Evolutionary conservation across 1,140 invertebrate genomes (phyloP), one percentile per base, ranked within the genome.

Genomic region (Zaprionus capensis): DNA sequence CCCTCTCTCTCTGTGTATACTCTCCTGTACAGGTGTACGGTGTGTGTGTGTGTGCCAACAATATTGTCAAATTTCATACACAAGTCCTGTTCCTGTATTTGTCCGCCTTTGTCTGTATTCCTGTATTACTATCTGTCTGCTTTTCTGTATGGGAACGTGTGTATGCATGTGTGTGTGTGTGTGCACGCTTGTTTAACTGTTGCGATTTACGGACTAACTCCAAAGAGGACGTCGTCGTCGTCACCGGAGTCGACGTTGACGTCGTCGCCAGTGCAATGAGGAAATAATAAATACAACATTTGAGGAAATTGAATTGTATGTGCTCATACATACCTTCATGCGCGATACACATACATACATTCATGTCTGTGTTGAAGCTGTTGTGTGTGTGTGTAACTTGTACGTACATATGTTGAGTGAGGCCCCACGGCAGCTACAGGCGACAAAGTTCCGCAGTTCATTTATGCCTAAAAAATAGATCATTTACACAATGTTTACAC

Each of bases 281-380:
- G 85, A 90, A 90, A 90, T 91, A 90, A 90, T 90, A 90, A 90
- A 90, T 90, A 90, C 82, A 90, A 90, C 85, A 90, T 91, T 90
- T 82, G 86, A 90, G 85, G 85, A 90, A 90, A 90, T 90, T 90
- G 85, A 90, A 90, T 90, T 90, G 85, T 85, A 90, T 85, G 71
- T 84, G 75, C 85, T 84, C 58, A 81, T 75, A 67, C 55, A 55
- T 67, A 69, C 63, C 61, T 70, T 69, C 59, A 41, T 65, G n/a
- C 17, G 24, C 7, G 14, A 77, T 71, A 71, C 41, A 41, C 17
- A 36, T 12, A 41, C 20, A 26, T 9, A 28, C 17, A 46, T 14
- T 58, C 24, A 20, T 34, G 31, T 11, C 9, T 34, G 12, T n/a
- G 28, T 38, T 20, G 17, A 12, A 41, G 26, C 22, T 26, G 24